Percentiles rank a stretch among this genome's conserved stretches.
Conservation (phyloP, 2,113 vertebrate genomes). For the Cochlearius cochlearius region DNA sequence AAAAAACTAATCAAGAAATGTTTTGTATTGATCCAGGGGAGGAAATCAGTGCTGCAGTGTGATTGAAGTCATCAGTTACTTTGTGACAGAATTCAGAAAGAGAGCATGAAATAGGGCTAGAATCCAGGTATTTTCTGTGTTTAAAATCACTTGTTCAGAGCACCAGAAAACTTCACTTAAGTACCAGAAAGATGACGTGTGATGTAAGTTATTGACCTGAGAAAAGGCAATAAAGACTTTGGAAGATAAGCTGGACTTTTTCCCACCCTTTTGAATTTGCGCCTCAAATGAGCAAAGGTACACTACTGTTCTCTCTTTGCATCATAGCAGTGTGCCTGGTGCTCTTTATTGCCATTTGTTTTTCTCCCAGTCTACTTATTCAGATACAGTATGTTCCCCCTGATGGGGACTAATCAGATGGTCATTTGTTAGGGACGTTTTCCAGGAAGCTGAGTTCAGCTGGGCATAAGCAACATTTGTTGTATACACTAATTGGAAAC, state of each 20-base stretch:
- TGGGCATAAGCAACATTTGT: slow-evolving; percentile 8
- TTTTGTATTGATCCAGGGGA: slow-evolving; percentile 27
- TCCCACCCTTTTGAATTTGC: not conserved
- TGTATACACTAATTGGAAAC: slow-evolving; percentile 16
- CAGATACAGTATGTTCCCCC: not conserved
- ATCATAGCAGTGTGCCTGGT: not conserved
- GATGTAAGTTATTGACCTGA: not conserved
- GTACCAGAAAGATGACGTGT: not conserved
- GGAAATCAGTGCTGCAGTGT: slow-evolving; percentile 11
- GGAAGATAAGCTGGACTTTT: not conserved
- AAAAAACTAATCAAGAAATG: not conserved
- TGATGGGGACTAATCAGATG: not conserved
- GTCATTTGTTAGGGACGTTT: not conserved
- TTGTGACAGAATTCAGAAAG: slow-evolving; percentile 12
- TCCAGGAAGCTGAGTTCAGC: slow-evolving; percentile 24
- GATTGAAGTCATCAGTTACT: slow-evolving; percentile 48
- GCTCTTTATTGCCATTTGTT: not conserved
- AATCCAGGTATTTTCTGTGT: not conserved
- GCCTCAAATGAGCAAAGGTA: not conserved
- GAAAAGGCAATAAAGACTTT: not conserved
- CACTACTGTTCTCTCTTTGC: not conserved
- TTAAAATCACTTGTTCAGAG: slow-evolving; percentile 16
- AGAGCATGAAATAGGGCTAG: not conserved
- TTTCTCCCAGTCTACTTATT: not conserved
- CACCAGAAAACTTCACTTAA: not conserved